Evolutionary conservation across 2,797 vertebrate genomes (phyloP).

Genomic region (Molossus alvarezi): DNA sequence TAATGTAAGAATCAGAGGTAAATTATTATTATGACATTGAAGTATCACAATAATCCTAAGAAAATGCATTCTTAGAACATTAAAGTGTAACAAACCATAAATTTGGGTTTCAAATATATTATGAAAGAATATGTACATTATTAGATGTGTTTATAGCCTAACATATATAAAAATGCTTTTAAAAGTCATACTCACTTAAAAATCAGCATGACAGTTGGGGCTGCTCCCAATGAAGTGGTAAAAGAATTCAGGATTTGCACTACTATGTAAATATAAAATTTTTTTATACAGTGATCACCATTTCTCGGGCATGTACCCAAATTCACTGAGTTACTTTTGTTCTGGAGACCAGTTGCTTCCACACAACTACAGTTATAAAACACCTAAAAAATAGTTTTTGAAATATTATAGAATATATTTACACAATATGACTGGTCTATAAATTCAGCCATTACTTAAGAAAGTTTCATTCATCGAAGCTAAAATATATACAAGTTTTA

Average conservation of each 20-base stretch:
- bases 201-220: constrained; percentile 91
- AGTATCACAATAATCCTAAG: constrained; percentile 22
- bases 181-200: constrained; percentile 91
- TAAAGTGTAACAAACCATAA: constrained; percentile 6
- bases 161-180: not conserved
- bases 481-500: constrained; percentile 50
- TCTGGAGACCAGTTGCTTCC: constrained; percentile 78
- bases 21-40: not conserved
- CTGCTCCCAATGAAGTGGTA: constrained; percentile 89
- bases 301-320: constrained; percentile 92
- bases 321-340: constrained; percentile 90
- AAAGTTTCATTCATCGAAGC: not conserved
- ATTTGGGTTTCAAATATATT: not conserved
- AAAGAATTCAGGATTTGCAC: constrained; percentile 91
- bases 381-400: constrained; percentile 89
- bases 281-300: constrained; percentile 90
- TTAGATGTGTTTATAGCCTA: not conserved
- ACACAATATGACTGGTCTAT: not conserved
- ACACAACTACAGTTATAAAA: constrained; percentile 95
- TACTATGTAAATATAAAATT: constrained; percentile 92
- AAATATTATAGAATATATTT: constrained; percentile 56
- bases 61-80: not conserved
- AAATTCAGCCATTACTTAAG: constrained; percentile 50
- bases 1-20: constrained; percentile 25
- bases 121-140: constrained; percentile 5